Base-by-base conservation (phyloP, 2,113 vertebrate genomes). In the Ameiurus melas region DNA sequence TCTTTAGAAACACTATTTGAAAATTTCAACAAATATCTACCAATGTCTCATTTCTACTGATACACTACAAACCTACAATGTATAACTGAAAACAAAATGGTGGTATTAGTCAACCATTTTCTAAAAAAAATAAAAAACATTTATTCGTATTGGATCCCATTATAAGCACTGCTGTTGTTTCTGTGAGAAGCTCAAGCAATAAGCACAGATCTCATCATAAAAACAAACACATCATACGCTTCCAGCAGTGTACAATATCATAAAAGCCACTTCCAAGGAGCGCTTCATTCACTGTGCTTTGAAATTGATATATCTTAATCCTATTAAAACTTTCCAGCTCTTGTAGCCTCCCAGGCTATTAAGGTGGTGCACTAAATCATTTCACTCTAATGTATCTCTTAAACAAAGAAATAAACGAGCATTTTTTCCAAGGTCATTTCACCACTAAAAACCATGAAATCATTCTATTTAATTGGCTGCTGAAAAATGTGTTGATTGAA, bases 231-330 rank as follows among this genome's bases (percentile, higher is more conserved):
- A n/a, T 53, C 55, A 58, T 43, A 68, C 19, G 73, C 79, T 89
- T 79, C 70, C 30, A 88, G 89, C 87, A 78, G 77, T 57, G 55
- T 68, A 36, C 85, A 89, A 87, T 84, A 66, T 78, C 53, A 89
- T 85, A 83, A 83, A 47, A 66, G 27, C 36, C 58, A 53, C 80
- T 83, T 84, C 33, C 58, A 90, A 90, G 53, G 58, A 77, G 33
- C 20, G 20, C 53, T 81, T 53, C 22, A 62, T 64, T 87, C 19
- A n/a, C 80, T 58, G 33, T 70, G 47, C 62, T 83, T 80, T 89
- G 60, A 85, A 90, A 90, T 57, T 89, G 86, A 87, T 85, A 85
- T 83, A 84, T 79, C 70, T 70, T 88, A 90, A 90, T 88, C 85
- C 73, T 81, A 86, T 90, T 85, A 90, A 90, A 88, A 86, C 70